phyloP scores from a whole-genome alignment of 2,797 vertebrate genomes.

The Mico argentatus region DNA sequence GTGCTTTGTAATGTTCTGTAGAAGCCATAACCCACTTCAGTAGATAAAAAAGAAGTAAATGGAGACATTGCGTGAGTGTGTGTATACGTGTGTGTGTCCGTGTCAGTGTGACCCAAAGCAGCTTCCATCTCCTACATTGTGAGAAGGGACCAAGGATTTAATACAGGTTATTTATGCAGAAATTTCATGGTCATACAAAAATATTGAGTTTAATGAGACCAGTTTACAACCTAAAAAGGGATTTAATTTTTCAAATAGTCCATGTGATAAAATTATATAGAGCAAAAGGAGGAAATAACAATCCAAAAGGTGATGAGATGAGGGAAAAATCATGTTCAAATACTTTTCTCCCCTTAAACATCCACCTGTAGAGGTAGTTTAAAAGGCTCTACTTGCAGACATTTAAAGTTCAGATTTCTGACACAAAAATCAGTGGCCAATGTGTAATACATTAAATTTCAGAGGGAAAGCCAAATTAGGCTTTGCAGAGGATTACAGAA shows the following conservation, averaged over 20 bases:
- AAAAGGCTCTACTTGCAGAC: background rate
- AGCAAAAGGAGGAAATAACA: slow-evolving; percentile 18
- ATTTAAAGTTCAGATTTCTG: background rate
- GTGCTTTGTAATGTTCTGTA: slow-evolving; percentile 69
- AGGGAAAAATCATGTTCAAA: background rate
- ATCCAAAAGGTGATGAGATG: background rate
- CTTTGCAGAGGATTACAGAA: background rate
- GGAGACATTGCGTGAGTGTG: background rate
- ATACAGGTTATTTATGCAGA: background rate
- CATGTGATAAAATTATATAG: background rate
- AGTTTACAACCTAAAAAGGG: background rate
- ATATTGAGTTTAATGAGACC: background rate
- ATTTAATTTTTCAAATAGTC: background rate
- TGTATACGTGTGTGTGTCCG: background rate
- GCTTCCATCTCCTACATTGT: background rate
- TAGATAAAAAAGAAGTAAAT: slow-evolving; percentile 49
- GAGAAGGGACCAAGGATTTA: background rate
- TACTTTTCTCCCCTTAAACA: background rate
- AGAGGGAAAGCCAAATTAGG: background rate
- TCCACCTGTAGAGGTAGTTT: background rate
- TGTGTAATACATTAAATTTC: background rate
- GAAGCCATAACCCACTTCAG: slow-evolving; percentile 55
- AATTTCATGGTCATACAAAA: background rate
- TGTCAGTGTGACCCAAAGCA: background rate
- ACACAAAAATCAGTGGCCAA: background rate